A percentile compares a stretch with the other conserved stretches of the same genome.
Evolutionary conservation across 2,888 invertebrate genomes (phyloP).

Genomic region (Lithophane leautieri): DNA sequence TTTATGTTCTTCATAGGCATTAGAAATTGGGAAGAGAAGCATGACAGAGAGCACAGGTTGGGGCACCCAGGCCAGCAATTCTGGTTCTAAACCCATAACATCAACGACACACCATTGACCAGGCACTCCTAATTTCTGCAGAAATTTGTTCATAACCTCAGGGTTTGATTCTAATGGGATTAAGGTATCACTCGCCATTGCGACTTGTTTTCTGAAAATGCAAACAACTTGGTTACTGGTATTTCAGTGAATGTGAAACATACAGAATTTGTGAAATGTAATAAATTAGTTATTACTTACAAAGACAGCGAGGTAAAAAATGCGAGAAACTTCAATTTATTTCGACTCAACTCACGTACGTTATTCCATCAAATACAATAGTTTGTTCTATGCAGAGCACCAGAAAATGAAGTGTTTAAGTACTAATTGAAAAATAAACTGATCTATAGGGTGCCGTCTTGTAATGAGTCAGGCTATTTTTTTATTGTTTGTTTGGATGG

Average conservation of each 20-base stretch:
- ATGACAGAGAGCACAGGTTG: constrained; percentile 96
- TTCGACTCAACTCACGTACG: not conserved
- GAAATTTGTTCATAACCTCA: constrained; percentile 93
- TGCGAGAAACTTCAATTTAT: not conserved
- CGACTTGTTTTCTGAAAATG: constrained; percentile 54
- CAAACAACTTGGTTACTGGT: constrained; percentile 77
- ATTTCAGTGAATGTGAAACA: constrained; percentile 12
- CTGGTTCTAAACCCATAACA: constrained; percentile 97
- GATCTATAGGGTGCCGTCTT: not conserved
- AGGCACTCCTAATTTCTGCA: constrained; percentile 95
- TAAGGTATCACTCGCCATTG: constrained; percentile 84
- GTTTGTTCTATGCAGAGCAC: not conserved
- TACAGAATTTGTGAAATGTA: not conserved
- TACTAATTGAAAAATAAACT: not conserved
- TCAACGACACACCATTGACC: constrained; percentile 96
- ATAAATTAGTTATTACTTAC: too few species aligned
- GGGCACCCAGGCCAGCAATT: constrained; percentile 96
- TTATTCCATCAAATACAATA: not conserved
- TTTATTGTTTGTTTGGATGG: too few species aligned
- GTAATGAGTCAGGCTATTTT: not conserved
- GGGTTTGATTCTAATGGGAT: constrained; percentile 91
- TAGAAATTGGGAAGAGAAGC: constrained; percentile 96
- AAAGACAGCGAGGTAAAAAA: too few species aligned
- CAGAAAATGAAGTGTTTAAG: not conserved
- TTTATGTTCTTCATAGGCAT: constrained; percentile 93